phyloP scores from a whole-genome alignment of 2,113 vertebrate genomes.

The Microtus montanus region DNA sequence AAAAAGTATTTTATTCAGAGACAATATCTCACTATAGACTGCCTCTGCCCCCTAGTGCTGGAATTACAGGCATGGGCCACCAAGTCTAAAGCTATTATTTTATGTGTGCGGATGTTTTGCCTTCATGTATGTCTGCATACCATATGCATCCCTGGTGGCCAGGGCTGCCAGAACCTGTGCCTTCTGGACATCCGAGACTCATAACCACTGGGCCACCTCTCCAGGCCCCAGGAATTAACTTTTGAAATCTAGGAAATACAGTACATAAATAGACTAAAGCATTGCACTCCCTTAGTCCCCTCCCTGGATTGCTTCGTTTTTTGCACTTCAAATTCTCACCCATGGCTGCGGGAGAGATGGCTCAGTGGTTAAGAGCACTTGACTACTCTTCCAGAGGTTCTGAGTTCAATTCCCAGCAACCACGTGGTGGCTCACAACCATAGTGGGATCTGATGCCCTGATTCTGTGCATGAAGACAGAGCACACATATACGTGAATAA shows the following conservation, averaged over 20 bases:
- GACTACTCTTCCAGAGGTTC: too few species aligned
- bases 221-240: not conserved
- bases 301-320: not conserved
- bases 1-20: not conserved
- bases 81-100: not conserved
- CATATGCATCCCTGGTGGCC: not conserved
- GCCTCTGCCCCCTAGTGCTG: not conserved
- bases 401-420: too few species aligned
- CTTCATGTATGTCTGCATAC: not conserved
- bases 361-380: too few species aligned
- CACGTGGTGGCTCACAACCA: too few species aligned
- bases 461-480: too few species aligned
- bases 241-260: not conserved
- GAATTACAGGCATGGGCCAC: not conserved
- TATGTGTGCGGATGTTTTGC: not conserved
- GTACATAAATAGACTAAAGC: not conserved
- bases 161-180: not conserved
- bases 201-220: not conserved
- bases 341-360: not conserved
- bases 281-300: not conserved
- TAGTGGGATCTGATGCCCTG: too few species aligned
- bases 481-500: too few species aligned
- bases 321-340: not conserved
- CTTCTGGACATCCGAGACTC: not conserved
- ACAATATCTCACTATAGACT: not conserved